A percentile compares a stretch with the other conserved stretches of the same genome.
Conservation (phyloP, 92 coral and sea anemone genomes). For the Siderastrea siderea region DNA sequence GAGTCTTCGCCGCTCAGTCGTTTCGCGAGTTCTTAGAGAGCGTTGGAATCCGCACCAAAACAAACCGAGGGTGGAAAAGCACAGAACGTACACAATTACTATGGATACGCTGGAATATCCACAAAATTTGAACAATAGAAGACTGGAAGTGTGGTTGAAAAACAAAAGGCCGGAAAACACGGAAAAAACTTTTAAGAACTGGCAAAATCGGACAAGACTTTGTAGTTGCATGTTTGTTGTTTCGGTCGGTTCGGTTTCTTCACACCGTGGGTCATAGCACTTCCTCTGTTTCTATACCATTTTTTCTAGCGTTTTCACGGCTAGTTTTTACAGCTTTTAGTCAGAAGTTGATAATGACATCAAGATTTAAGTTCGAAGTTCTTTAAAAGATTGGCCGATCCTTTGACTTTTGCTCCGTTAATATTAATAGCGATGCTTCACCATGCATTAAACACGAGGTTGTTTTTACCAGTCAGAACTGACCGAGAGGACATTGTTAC, state of each 20-base stretch:
- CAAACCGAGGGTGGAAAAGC: slow-evolving; percentile 56
- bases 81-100: slow-evolving; percentile 33
- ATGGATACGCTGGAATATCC: slow-evolving; percentile 63
- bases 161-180: slow-evolving; percentile 53
- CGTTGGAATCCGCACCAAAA: slow-evolving; percentile 68
- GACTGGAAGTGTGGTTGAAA: slow-evolving; percentile 66
- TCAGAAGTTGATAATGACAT: no score
- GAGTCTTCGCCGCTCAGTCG: slow-evolving; percentile 64
- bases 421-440: slow-evolving; percentile 3
- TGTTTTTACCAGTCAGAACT: slow-evolving; percentile 6
- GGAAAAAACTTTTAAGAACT: slow-evolving; percentile 23
- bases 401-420: not conserved
- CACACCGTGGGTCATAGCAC: not conserved
- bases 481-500: not conserved
- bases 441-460: slow-evolving; percentile 2
- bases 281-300: no score
- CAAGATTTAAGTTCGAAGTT: no score
- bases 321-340: no score
- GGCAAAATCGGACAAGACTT: slow-evolving; percentile 3
- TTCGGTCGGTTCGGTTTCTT: not conserved
- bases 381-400: not conserved
- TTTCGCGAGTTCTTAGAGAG: slow-evolving; percentile 22
- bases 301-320: no score
- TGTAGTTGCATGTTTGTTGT: slow-evolving; percentile 7
- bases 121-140: slow-evolving; percentile 58